A percentile compares a stretch with the other conserved stretches of the same genome.
Conservation (phyloP, 2,113 vertebrate genomes). For the Osmerus mordax region DNA sequence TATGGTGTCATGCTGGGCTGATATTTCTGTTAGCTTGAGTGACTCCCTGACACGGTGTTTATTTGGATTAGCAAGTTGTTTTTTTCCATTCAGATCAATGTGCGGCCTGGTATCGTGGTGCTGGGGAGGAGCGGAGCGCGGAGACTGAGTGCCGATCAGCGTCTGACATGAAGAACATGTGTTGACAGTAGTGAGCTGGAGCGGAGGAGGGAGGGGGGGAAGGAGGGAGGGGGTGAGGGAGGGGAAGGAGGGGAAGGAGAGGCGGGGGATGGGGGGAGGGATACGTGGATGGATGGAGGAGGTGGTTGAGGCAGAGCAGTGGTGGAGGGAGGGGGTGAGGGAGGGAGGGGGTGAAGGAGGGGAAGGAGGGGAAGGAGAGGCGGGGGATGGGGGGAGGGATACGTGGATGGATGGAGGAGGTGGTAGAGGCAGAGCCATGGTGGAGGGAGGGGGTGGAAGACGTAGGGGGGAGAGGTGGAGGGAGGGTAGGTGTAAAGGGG, state of each 20-base stretch:
- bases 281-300: too few species aligned
- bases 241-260: not conserved
- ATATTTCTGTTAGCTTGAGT: constrained; percentile 74
- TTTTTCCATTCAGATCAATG: constrained; percentile 69
- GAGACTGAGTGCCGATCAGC: constrained; percentile 23
- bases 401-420: too few species aligned
- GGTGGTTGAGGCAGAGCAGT: not conserved
- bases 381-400: too few species aligned
- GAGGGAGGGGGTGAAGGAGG: not conserved
- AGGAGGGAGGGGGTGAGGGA: too few species aligned
- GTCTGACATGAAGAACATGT: constrained; percentile 42
- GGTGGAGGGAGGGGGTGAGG: constrained; percentile 1
- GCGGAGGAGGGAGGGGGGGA: constrained; percentile 8
- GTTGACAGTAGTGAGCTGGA: constrained; percentile 31
- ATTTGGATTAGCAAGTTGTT: constrained; percentile 81
- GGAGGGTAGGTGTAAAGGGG: not conserved
- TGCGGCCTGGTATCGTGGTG: constrained; percentile 29
- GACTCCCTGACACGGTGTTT: constrained; percentile 78
- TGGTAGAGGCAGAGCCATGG: too few species aligned
- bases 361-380: not conserved
- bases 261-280: too few species aligned
- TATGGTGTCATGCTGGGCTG: constrained; percentile 72
- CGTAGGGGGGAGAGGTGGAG: not conserved
- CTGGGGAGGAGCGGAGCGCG: constrained; percentile 43
- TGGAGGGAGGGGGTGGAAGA: not conserved